Base-by-base conservation (phyloP, 1,140 invertebrate species). In the Gryllus bimaculatus region DNA sequence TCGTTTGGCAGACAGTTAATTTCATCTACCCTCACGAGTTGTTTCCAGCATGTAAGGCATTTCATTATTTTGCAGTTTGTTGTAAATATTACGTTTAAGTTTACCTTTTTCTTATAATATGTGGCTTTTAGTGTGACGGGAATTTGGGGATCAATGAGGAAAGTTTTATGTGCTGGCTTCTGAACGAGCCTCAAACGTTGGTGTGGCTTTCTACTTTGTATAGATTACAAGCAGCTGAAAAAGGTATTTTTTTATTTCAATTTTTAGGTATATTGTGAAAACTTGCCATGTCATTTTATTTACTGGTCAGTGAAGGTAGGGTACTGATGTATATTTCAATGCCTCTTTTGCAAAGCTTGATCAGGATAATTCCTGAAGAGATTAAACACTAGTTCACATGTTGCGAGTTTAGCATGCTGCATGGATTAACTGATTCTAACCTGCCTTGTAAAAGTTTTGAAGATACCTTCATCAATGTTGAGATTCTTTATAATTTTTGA, bases 181-280 rank as follows among this genome's bases (percentile, higher is more conserved):
- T 88, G 81, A 83, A 87, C 80, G 90, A 91, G 82, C 90, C 90
- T 49, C 89, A 89, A 80, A 83, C 88, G 26, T 82, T 91, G 10
- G 86, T 89, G 13, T 91, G 90, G 90, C 86, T 90, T 79, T 88
- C 89, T 26, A 90, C 90, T 73, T 86, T 90, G 54, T 89, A 90
- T 83, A 85, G 90, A 81, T 83, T 91, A 47, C 86, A 87, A 81
- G 84, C 86, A 74, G 88, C 89, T 49, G 88, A 90, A 85, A 83
- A 87, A 79, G 87, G 88, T 89, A 85, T 82, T 80, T 81, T 80
- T 1, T 39, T 39, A 39, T 39, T 39, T 39, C 26, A 39, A 39
- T 39, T 39, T 39, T 39, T 39, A 39, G 26, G 5, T 39, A 39
- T 39, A 39, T 39, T 39, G 26, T 39, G 26, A 39, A 39, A 39